Percentiles rank a stretch among this genome's conserved stretches.
Conservation (phyloP, 2,113 vertebrate genomes). For the Cacatua alba region DNA sequence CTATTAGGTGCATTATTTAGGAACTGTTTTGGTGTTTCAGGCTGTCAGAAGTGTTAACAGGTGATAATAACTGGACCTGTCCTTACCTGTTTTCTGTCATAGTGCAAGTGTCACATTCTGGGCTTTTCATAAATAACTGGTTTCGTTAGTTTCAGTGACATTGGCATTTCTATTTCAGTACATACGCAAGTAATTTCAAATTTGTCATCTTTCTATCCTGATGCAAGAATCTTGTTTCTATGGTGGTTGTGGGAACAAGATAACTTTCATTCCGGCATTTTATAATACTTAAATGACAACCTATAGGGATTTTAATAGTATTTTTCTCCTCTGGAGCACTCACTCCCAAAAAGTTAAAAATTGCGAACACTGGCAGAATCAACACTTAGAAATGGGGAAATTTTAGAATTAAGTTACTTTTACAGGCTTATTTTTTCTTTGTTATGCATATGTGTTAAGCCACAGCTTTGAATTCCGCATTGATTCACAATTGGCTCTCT, state of each 20-base stretch:
- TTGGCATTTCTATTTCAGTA: slow-evolving; percentile 1
- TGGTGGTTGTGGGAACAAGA: not conserved
- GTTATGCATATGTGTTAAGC: not conserved
- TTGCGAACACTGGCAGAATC: not conserved
- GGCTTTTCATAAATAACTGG: not conserved
- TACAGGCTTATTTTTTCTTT: not conserved
- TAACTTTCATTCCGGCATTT: not conserved
- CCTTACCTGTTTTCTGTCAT: not conserved
- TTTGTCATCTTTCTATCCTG: not conserved
- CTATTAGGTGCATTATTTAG: not conserved
- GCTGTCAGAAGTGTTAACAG: not conserved
- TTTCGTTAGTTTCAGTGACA: not conserved
- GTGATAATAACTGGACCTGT: not conserved
- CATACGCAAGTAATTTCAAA: not conserved
- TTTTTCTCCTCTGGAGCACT: not conserved
- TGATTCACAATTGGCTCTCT: not conserved
- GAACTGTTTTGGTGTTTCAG: not conserved
- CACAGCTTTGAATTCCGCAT: not conserved
- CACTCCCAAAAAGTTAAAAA: not conserved
- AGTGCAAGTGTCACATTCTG: not conserved
- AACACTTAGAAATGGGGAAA: not conserved
- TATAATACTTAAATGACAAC: not conserved
- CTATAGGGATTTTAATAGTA: not conserved
- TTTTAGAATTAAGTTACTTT: not conserved
- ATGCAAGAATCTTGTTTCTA: not conserved